Conservation (phyloP, 2,113 vertebrate species). For the Lamprologus speciosus region DNA sequence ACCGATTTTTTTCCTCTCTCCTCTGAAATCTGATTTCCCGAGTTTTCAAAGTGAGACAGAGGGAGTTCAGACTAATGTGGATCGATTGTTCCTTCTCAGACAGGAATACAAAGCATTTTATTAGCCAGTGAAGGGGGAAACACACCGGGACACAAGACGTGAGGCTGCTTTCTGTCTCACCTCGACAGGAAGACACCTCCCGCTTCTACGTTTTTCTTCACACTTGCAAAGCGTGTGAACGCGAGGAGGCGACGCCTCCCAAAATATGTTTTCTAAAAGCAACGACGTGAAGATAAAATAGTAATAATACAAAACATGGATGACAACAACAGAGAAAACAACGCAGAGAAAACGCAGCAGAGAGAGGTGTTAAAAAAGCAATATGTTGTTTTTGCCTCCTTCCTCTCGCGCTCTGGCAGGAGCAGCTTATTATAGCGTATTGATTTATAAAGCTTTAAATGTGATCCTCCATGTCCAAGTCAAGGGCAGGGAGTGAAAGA, state of each 20-base stretch:
- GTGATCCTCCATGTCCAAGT: conserved; percentile 82
- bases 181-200: not conserved
- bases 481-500: conserved; percentile 81
- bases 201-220: not conserved
- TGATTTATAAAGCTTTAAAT: conserved; percentile 77
- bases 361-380: conserved; percentile 72
- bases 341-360: conserved; percentile 12
- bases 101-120: conserved; percentile 83
- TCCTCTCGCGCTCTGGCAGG: conserved; percentile 57
- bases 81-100: conserved; percentile 83
- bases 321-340: conserved; percentile 21
- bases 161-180: not conserved
- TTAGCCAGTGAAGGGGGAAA: conserved; percentile 80
- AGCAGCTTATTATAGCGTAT: conserved; percentile 76
- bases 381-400: conserved; percentile 62
- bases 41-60: conserved; percentile 74
- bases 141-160: conserved; percentile 39
- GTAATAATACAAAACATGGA: conserved; percentile 4
- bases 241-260: conserved; percentile 43
- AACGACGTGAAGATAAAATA: conserved; percentile 15
- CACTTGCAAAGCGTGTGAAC: not conserved
- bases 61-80: conserved; percentile 72
- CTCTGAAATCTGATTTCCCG: conserved; percentile 76
- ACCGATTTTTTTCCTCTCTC: conserved; percentile 59
- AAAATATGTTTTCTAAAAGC: conserved; percentile 49